Evolutionary conservation across 1,140 invertebrate genomes (phyloP).

Genomic region (Vollenhovia emeryi): DNA sequence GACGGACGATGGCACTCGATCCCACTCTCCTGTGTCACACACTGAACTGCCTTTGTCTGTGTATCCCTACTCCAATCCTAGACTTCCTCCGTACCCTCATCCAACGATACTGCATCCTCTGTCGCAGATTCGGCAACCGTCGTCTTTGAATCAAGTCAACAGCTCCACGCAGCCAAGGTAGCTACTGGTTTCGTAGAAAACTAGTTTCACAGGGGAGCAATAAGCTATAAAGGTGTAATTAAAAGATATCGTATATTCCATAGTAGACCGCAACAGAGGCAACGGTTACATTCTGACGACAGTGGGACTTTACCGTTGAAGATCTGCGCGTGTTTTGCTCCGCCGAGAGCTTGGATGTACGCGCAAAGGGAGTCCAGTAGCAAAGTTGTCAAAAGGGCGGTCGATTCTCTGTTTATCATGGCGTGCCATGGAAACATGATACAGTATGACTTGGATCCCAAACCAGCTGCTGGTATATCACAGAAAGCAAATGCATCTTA

Average conservation of each 20-base stretch:
- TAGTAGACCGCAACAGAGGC: conserved; percentile 84
- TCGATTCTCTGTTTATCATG: conserved; percentile 96
- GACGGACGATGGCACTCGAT: conserved; percentile 89
- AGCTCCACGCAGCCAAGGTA: conserved; percentile 86
- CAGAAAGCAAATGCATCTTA: background rate
- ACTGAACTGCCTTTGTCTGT: conserved; percentile 85
- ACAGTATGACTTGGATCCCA: conserved; percentile 96
- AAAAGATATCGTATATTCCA: conserved; percentile 19
- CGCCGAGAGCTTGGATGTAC: conserved; percentile 91
- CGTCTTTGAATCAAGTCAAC: conserved; percentile 85
- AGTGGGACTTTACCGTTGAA: conserved; percentile 88
- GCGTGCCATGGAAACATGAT: conserved; percentile 94
- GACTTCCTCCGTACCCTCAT: conserved; percentile 95
- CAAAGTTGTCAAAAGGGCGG: conserved; percentile 86
- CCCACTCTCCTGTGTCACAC: conserved; percentile 91
- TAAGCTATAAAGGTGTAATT: background rate
- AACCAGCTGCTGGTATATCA: conserved; percentile 87
- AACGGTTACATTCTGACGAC: conserved; percentile 89
- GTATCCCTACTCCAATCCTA: conserved; percentile 94
- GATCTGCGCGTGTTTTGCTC: conserved; percentile 92
- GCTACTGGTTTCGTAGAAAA: conserved; percentile 23
- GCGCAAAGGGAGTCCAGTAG: conserved; percentile 86
- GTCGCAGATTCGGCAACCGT: conserved; percentile 94
- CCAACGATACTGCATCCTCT: conserved; percentile 92
- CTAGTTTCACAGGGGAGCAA: conserved; percentile 13